Evolutionary conservation across 2,888 invertebrate species (phyloP), one percentile per base, ranked within the genome.

Genomic region (Coleophora deauratella): DNA sequence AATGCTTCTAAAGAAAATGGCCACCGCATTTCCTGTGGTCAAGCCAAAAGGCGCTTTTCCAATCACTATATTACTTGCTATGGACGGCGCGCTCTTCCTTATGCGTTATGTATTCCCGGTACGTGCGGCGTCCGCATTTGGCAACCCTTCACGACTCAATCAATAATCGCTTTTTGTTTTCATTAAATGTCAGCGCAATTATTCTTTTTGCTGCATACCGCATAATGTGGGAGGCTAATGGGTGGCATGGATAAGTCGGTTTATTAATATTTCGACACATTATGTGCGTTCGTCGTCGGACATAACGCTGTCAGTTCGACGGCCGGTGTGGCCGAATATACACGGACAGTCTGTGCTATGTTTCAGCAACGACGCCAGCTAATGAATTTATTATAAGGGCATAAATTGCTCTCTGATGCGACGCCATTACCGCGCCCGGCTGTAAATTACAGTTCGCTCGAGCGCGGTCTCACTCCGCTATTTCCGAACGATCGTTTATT

Each of bases 301-400:
- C 54, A 57, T 54, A 57, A 54, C 55, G 46, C 52, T 61, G 63
- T 61, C 62, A 59, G 50, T 43, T 43, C 49, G 51, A 51, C 53
- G 40, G 40, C 40, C 38, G 40, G 42, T 40, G 39, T 35, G 50
- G 49, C 49, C 48, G 21, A 21, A 50, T 54, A 57, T 50, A 54
- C 52, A 55, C 50, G 44, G 51, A 45, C 43, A 44, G 49, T 36
- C 55, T 52, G 51, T 21, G 21, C 21, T 21, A 6, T 57, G 55
- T 57, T 59, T 54, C 59, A 59, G 58, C 34, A 33, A 39, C 39
- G 39, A 39, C 39, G 35, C 51, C 37, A 51, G 57, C 76, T 85
- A 85, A 84, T 84, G 81, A 85, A 85, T 85, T 82, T 84, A 85
- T 84, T 82, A 82, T 82, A 80, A 78, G 73, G 68, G 70, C 79